A percentile compares a stretch with the other conserved stretches of the same genome.
phyloP scores from a whole-genome alignment of 2,797 vertebrate genomes.

The Mormyrops attenuatus region DNA sequence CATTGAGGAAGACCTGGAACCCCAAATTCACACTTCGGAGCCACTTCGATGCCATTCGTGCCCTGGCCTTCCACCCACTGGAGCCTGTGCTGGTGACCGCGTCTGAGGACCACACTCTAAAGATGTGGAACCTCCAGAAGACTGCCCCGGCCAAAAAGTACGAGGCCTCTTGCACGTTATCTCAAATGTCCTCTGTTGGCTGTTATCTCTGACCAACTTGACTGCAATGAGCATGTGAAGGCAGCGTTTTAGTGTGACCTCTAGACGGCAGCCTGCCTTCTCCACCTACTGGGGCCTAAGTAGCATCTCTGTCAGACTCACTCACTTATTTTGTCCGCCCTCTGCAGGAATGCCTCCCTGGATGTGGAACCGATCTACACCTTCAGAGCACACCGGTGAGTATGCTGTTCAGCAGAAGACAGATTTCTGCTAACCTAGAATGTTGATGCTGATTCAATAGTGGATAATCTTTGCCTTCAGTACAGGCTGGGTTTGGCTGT shows the following conservation, averaged over 20 bases:
- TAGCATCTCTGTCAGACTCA: neutral
- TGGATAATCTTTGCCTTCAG: neutral
- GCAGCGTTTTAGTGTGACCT: neutral
- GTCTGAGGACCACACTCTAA: slow-evolving; percentile 95
- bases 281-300: neutral
- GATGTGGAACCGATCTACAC: slow-evolving; percentile 98
- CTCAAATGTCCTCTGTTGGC: neutral
- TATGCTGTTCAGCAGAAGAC: slow-evolving; percentile 10
- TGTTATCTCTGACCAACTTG: neutral
- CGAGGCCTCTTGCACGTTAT: slow-evolving; percentile 29
- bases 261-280: neutral
- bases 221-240: neutral
- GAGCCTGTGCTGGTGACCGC: slow-evolving; percentile 95
- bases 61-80: slow-evolving; percentile 85
- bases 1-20: slow-evolving; percentile 97
- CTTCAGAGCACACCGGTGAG: slow-evolving; percentile 93
- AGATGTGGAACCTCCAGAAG: slow-evolving; percentile 99
- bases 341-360: slow-evolving; percentile 82
- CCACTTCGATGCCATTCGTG: slow-evolving; percentile 94
- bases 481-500: neutral
- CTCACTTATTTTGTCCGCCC: neutral
- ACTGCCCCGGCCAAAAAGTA: slow-evolving; percentile 97
- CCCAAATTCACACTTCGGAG: slow-evolving; percentile 96
- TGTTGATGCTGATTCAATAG: neutral
- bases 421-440: neutral